Evolutionary conservation across 1,140 invertebrate genomes (phyloP).

Genomic region (Hylyphantes graminicola): DNA sequence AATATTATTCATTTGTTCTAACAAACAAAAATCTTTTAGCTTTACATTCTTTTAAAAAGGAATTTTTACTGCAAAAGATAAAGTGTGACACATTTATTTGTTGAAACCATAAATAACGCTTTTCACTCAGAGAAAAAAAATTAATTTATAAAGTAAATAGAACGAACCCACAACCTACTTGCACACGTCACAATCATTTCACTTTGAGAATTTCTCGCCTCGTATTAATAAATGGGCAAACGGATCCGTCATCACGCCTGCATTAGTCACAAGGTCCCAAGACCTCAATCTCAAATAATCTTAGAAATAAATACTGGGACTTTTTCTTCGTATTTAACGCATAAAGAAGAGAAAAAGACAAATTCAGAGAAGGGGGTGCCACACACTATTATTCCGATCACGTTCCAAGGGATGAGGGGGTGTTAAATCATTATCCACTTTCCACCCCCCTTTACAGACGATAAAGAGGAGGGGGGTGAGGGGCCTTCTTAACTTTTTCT

Average conservation of each 20-base stretch:
- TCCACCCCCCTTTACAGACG: not conserved
- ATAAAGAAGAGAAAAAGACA: slow-evolving; percentile 52
- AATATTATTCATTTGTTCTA: too few relatives aligned
- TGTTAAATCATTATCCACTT: slow-evolving; percentile 53
- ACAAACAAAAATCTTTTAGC: too few relatives aligned
- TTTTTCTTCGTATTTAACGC: slow-evolving; percentile 16
- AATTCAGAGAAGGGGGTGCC: slow-evolving; percentile 18
- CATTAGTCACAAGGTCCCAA: slow-evolving; percentile 20
- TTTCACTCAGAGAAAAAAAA: too few relatives aligned
- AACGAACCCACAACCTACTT: slow-evolving; percentile 24
- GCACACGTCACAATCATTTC: slow-evolving; percentile 29
- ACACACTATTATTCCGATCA: slow-evolving; percentile 52
- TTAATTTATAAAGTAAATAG: slow-evolving; percentile 11
- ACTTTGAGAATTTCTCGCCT: slow-evolving; percentile 7
- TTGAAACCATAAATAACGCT: too few relatives aligned
- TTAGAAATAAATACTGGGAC: too few relatives aligned
- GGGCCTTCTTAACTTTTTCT: slow-evolving; percentile 46
- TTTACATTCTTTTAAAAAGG: too few relatives aligned
- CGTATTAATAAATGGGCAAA: slow-evolving; percentile 26
- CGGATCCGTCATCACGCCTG: slow-evolving; percentile 36
- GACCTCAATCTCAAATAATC: not conserved
- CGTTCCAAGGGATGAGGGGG: slow-evolving; percentile 29
- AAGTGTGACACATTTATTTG: too few relatives aligned
- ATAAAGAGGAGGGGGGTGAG: not conserved
- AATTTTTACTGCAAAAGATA: too few relatives aligned